Conservation (phyloP, 2,797 vertebrate genomes). For the Austrolebias charrua region DNA sequence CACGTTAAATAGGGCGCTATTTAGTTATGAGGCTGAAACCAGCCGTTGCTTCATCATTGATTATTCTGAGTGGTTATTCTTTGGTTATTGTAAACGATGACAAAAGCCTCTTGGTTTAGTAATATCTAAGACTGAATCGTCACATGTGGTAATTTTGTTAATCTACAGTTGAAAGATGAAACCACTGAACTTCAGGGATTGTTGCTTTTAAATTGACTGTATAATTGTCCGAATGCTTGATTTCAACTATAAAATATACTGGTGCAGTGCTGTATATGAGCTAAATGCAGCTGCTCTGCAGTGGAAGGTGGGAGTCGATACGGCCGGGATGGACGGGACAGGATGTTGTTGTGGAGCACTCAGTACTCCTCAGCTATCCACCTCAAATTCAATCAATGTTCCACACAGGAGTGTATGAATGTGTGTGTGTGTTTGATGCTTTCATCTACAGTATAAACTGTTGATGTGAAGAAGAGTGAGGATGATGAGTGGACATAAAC, state of each 20-base stretch:
- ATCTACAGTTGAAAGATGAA: not conserved
- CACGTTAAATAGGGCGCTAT: not conserved
- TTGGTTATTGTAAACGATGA: not conserved
- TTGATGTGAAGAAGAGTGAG: slow-evolving; percentile 47
- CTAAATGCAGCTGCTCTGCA: slow-evolving; percentile 11
- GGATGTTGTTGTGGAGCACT: slow-evolving; percentile 52
- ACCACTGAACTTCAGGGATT: not conserved
- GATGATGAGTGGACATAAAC: slow-evolving; percentile 19
- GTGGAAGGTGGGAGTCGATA: slow-evolving; percentile 9
- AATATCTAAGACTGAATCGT: not conserved
- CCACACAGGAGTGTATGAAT: slow-evolving; percentile 17
- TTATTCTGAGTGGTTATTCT: not conserved
- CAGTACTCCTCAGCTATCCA: slow-evolving; percentile 45
- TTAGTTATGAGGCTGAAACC: not conserved
- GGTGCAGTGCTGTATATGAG: slow-evolving; percentile 1
- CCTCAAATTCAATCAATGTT: slow-evolving; percentile 70
- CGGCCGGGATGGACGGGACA: slow-evolving; percentile 28
- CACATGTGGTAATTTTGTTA: not conserved
- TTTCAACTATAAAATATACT: not conserved
- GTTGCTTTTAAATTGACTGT: not conserved
- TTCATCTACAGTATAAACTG: slow-evolving; percentile 38
- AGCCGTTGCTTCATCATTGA: not conserved
- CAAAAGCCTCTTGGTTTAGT: not conserved
- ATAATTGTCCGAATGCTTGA: not conserved
- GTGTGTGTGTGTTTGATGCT: slow-evolving; percentile 24